These are phyloP conservation scores for Otolemur garnettii DNA, from an alignment of 2,113 vertebrate species.

Conservation along the genomic window DNA sequence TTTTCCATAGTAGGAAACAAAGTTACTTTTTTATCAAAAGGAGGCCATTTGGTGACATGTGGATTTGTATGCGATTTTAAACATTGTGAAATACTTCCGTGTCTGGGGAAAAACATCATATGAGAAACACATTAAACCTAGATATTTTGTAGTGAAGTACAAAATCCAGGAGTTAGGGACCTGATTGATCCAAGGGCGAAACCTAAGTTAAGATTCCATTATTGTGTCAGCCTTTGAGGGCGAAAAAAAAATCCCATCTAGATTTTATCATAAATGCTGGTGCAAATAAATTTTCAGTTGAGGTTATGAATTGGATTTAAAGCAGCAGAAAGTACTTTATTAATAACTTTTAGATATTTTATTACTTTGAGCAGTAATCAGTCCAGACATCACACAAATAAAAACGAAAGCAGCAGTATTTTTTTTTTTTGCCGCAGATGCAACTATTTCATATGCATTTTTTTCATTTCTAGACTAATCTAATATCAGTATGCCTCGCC, in stretches of 20 bases:
- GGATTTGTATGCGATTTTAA: constrained; percentile 66
- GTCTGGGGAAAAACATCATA: constrained; percentile 50
- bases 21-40: constrained; percentile 44
- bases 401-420: not conserved
- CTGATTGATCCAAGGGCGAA: constrained; percentile 73
- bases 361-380: constrained; percentile 47
- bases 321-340: constrained; percentile 77
- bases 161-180: constrained; percentile 74
- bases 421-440: constrained; percentile 9
- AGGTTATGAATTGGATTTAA: constrained; percentile 81
- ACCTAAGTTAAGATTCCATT: constrained; percentile 58
- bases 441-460: constrained; percentile 12
- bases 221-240: constrained; percentile 65
- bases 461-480: constrained; percentile 44
- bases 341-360: constrained; percentile 81
- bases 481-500: not conserved
- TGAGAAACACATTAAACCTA: constrained; percentile 70
- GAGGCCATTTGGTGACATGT: constrained; percentile 52
- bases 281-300: constrained; percentile 76
- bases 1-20: constrained; percentile 58
- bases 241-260: constrained; percentile 82
- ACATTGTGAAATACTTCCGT: constrained; percentile 57
- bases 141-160: constrained; percentile 56
- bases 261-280: constrained; percentile 82
- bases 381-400: constrained; percentile 45